Base-by-base conservation (phyloP, 2,797 vertebrate genomes). In the Chromis chromis region DNA sequence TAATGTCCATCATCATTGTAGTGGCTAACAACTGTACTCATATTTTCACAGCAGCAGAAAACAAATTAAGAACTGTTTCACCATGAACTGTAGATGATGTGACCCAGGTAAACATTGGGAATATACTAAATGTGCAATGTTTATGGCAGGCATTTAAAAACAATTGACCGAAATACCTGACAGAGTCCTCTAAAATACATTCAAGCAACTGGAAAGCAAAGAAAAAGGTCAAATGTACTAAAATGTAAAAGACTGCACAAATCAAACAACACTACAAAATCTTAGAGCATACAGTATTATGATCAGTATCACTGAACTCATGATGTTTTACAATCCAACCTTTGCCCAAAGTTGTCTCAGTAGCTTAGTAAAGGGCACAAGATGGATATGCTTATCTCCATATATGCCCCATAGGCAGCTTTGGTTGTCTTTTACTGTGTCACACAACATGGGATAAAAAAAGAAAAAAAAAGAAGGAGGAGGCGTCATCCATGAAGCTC, bases 231-330 rank as follows among this genome's bases (percentile, higher is more conserved):
- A 11, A 36, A 36, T 36, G 33, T 11, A 3, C 33, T 36, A 10
- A 12, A 50, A 57, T 39, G 6, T 6, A 22, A 74, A 63, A 53
- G 10, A 57, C 27, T 50, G 28, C 39, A 57, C 24, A 67, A 60
- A 44, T 54, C 8, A 57, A 60, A 39, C 49, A 60, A 39, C 49
- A 48, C 24, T 71, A 68, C 48, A 63, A 78, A 48, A 17, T 62
- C 74, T 73, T 65, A 48, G 12, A 49, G 70, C 70, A 65, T 3
- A 46, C 31, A 19, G 58, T n/a, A 42, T 33, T 62, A 49, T 56
- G 50, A 79, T 86, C 80, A 72, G 70, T 80, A 83, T 25, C 52
- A 70, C 27, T 44, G 19, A 59, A 19, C 8, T 48, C 46, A 21
- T 48, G 46, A 48, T n/a, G 28, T 54, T 24, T 19, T 31, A 31